Base-by-base conservation (phyloP, 1,140 invertebrate genomes). In the Drosophila murphyi region DNA sequence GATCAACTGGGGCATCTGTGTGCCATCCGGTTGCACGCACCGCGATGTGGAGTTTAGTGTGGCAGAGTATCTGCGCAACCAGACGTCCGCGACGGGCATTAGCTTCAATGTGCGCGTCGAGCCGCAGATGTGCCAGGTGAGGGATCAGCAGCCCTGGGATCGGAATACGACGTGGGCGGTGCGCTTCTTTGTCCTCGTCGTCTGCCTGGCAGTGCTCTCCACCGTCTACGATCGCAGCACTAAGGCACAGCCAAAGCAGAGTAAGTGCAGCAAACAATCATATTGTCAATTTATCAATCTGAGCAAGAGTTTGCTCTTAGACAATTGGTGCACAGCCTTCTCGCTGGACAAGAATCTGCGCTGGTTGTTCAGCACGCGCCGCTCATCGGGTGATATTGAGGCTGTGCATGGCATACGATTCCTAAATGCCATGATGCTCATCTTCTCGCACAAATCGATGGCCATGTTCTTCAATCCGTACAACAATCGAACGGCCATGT, bases 361-460 rank as follows among this genome's bases (percentile, higher is more conserved):
- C 37, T 93, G 93, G 79, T 90, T 96, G 3, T 90, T 95, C 10
- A 94, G 93, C 45, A 78, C 94, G 7, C 69, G 91, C 94, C 62
- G 92, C 93, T 43, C 74, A 64, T 8, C 82, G 83, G 93, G 93
- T 12, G 95, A 95, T 65, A 95, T 96, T 34, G 86, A 93, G 31
- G 92, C 93, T 1, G 93, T 95, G 3, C 95, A 96, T 85, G 95
- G 95, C 3, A 93, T 95, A 4, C 92, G 95, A 51, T 94, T 94
- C 10, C 72, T 95, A 0, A 95, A 95, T 75, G 95, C 95, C n/a
- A 41, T 94, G 2, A 93, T 95, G 93, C 83, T 95, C 32, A 90
- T 96, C 7, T 68, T 95, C 31, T 94, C 94, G 0, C 95, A 96
- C 87, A 95, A 96, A 70, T 94, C 94, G 6, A 94, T 96, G 94